phyloP scores from a whole-genome alignment of 92 coral and sea anemone genomes.

The Galaxea fascicularis region DNA sequence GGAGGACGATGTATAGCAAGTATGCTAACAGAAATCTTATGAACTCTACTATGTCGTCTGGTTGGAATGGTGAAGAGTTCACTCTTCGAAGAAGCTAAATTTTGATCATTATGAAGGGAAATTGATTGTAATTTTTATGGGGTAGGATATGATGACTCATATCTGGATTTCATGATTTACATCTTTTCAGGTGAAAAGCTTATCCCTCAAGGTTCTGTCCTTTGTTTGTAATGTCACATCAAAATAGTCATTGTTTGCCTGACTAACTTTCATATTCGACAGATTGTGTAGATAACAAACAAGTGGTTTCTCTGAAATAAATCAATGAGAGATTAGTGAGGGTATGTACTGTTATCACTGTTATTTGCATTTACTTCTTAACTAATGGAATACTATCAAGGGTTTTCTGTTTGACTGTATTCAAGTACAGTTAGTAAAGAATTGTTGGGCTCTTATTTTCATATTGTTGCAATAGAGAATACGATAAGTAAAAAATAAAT shows the following conservation, averaged over 20 bases:
- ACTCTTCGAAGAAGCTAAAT: neutral
- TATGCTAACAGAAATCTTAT: too few species aligned
- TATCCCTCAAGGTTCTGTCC: conserved; percentile 28
- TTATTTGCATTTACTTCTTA: neutral
- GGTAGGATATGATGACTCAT: neutral
- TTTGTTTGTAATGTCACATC: conserved; percentile 48
- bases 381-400: neutral
- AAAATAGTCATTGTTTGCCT: conserved; percentile 44
- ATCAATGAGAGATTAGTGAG: conserved; percentile 1
- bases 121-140: neutral
- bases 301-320: neutral
- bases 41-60: too few species aligned
- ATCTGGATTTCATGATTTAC: neutral
- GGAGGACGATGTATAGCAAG: too few species aligned
- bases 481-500: too few species aligned
- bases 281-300: conserved; percentile 46
- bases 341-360: neutral
- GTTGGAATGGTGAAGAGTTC: neutral
- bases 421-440: too few species aligned
- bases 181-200: neutral
- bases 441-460: too few species aligned
- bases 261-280: conserved; percentile 55
- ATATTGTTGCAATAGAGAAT: too few species aligned
- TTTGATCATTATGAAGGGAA: conserved; percentile 6
- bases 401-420: too few species aligned